Evolutionary conservation across 2,797 vertebrate genomes (phyloP).

Genomic region (Oryzias sinensis): DNA sequence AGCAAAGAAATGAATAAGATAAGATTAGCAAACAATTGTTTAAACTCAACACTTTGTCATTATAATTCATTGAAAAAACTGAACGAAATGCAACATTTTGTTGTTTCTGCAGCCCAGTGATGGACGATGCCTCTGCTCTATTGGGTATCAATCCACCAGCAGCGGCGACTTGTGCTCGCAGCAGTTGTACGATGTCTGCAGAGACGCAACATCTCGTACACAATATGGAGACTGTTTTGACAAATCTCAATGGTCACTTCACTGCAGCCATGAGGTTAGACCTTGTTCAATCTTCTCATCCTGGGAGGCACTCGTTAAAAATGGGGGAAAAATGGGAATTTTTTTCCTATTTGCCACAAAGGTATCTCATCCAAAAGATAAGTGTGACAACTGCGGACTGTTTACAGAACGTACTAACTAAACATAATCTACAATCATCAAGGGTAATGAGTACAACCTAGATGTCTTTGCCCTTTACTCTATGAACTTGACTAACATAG

Average conservation of each 20-base stretch:
- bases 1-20: not conserved
- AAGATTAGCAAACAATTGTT: not conserved
- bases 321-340: slow-evolving; percentile 30
- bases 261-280: slow-evolving; percentile 84
- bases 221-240: slow-evolving; percentile 86
- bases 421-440: slow-evolving; percentile 21
- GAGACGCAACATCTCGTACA: slow-evolving; percentile 72
- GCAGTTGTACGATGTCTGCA: slow-evolving; percentile 74
- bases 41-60: slow-evolving; percentile 2
- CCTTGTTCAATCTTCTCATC: slow-evolving; percentile 9
- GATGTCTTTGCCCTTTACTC: slow-evolving; percentile 58
- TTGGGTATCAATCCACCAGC: slow-evolving; percentile 63
- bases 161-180: slow-evolving; percentile 69
- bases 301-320: slow-evolving; percentile 15
- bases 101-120: slow-evolving; percentile 78
- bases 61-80: not conserved
- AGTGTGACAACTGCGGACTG: slow-evolving; percentile 21
- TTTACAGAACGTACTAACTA: slow-evolving; percentile 39
- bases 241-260: slow-evolving; percentile 78
- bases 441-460: slow-evolving; percentile 35
- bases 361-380: slow-evolving; percentile 27
- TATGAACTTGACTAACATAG: slow-evolving; percentile 23
- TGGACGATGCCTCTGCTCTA: slow-evolving; percentile 79
- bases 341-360: slow-evolving; percentile 11
- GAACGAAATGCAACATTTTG: not conserved